Evolutionary conservation across 2,113 vertebrate genomes (phyloP), one percentile per base, ranked within the genome.

Genomic region (Rhegmatorhina hoffmannsi): DNA sequence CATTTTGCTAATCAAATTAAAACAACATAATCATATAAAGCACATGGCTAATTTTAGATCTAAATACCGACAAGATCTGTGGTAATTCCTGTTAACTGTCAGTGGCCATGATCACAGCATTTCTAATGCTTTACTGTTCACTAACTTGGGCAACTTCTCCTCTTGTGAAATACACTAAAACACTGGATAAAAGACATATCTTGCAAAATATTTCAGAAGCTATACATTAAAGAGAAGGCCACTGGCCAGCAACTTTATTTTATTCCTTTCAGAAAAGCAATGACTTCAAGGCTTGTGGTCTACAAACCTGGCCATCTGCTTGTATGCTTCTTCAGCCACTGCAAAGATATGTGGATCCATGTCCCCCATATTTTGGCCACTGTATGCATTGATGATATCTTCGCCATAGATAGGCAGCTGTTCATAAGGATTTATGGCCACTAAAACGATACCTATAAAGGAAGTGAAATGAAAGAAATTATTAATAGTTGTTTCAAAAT

Each of bases 301-400:
- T 81, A 98, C 99, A 88, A 91, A 99, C 99, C 99, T 99, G 97
- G 99, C 99, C 99, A 99, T 99, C 98, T 99, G 99, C 86, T 99
- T 99, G 89, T 99, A 99, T 8, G 99, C 99, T 95, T 99, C 99
- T 77, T 99, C 99, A 84, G 99, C 99, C 96, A 99, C 99, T 1
- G 99, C 99, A 62, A 99, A 99, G 96, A 99, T 99, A 91, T 99
- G 99, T 15, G 99, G 99, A 92, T 99, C 99, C 99, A 99, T 99
- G 95, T 99, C 99, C 31, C 99, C 99, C 99, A 99, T 99, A 70
- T 99, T 99, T 97, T 99, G 99, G 50, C 99, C 99, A 33, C 99
- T 99, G 97, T 99, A 99, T 0, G 99, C 99, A 66, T 99, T 99
- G 98, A 99, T 99, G 97, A 99, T 99, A 87, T 99, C 99, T 29